Evolutionary conservation across 2,888 invertebrate species (phyloP).

Genomic region (Teleiodes luculella): DNA sequence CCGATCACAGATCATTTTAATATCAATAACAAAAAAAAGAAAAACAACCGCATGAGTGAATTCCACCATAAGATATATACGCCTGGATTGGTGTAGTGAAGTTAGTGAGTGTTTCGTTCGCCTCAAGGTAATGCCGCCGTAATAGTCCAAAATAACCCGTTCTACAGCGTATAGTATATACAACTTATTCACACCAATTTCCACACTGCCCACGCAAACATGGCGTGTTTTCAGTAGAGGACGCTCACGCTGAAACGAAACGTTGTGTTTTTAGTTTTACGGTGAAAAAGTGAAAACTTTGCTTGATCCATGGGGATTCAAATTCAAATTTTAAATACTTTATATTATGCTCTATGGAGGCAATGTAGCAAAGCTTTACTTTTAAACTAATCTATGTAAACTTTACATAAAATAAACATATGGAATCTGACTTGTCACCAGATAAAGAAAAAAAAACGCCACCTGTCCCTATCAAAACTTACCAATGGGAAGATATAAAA

Average conservation of each 20-base stretch:
- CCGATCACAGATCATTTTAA: conserved; percentile 63
- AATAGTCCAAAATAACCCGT: conserved; percentile 63
- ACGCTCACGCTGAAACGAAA: conserved; percentile 70
- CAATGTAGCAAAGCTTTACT: conserved; percentile 32
- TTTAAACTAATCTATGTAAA: conserved; percentile 11
- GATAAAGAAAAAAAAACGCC: conserved; percentile 75
- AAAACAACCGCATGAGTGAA: conserved; percentile 36
- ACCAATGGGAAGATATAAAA: conserved; percentile 89
- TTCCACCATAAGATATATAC: conserved; percentile 45
- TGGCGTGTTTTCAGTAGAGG: conserved; percentile 70
- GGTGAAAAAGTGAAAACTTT: conserved; percentile 57
- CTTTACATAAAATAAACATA: conserved; percentile 53
- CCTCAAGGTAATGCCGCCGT: conserved; percentile 68
- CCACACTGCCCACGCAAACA: conserved; percentile 75
- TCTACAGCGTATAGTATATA: conserved; percentile 65
- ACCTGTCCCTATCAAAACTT: conserved; percentile 86
- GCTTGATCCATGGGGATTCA: conserved; percentile 50
- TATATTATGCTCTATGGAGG: conserved; percentile 25
- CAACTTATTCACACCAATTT: conserved; percentile 76
- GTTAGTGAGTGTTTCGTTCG: conserved; percentile 43
- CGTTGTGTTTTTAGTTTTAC: conserved; percentile 74
- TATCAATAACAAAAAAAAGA: conserved; percentile 34
- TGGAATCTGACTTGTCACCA: conserved; percentile 77
- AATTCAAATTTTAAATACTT: background rate
- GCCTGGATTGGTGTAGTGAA: conserved; percentile 46